Evolutionary conservation across 2,797 vertebrate genomes (phyloP).

Genomic region (Lithobates sylvaticus): DNA sequence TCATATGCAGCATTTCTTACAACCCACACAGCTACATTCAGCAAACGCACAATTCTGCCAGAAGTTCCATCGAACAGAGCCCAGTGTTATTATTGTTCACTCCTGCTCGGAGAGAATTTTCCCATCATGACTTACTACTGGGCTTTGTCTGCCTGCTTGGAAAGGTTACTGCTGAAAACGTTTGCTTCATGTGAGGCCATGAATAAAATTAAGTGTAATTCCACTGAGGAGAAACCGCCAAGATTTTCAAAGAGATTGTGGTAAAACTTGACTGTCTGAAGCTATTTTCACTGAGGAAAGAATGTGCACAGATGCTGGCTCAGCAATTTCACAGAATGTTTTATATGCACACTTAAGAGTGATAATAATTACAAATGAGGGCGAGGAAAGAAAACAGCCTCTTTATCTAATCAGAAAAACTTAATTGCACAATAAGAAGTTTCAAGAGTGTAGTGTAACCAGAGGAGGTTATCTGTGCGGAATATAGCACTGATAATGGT

Average conservation of each 20-base stretch:
- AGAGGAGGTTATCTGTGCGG: not conserved
- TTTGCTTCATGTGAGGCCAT: conserved; percentile 62
- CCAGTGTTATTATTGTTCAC: conserved; percentile 58
- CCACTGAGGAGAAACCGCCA: conserved; percentile 61
- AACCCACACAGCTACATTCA: conserved; percentile 56
- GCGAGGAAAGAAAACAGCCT: conserved; percentile 47
- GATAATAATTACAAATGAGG: conserved; percentile 59
- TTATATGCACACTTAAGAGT: conserved; percentile 18
- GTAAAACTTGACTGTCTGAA: conserved; percentile 61
- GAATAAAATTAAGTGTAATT: conserved; percentile 63
- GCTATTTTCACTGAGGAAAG: conserved; percentile 59
- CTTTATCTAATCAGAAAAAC: conserved; percentile 32
- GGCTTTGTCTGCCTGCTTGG: conserved; percentile 56
- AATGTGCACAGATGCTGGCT: conserved; percentile 55
- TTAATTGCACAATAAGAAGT: conserved; percentile 18
- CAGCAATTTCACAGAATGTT: conserved; percentile 44
- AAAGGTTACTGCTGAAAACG: conserved; percentile 55
- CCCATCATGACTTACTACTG: conserved; percentile 59
- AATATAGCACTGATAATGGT: conserved; percentile 4
- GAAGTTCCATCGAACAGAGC: conserved; percentile 52
- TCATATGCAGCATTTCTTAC: conserved; percentile 54
- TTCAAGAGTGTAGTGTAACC: not conserved
- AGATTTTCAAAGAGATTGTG: conserved; percentile 63
- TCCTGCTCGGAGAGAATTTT: conserved; percentile 55
- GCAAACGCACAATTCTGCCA: conserved; percentile 45